phyloP scores from a whole-genome alignment of 2,888 invertebrate species.

The Mythimna lalbum region DNA sequence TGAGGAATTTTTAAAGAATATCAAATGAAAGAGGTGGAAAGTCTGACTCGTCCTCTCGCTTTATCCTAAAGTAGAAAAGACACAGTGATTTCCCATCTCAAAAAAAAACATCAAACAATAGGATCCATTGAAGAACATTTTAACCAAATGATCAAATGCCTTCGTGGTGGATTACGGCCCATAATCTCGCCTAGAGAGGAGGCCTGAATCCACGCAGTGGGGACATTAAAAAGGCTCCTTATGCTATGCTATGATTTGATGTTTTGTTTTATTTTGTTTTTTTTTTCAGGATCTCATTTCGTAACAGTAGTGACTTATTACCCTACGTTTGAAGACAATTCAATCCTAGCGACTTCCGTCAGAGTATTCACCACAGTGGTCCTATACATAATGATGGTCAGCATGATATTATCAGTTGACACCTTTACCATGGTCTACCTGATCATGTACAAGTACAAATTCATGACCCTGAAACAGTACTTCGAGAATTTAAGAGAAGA shows the following conservation, averaged over 20 bases:
- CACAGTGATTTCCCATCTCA: too few species aligned
- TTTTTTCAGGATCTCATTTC: constrained; percentile 81
- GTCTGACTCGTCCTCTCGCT: too few species aligned
- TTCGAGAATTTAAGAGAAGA: constrained; percentile 77
- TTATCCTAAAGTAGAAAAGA: too few species aligned
- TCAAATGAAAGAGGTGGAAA: too few species aligned
- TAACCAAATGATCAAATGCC: background rate
- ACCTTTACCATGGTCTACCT: constrained; percentile 78
- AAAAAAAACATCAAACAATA: too few species aligned
- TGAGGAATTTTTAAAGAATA: too few species aligned
- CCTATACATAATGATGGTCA: constrained; percentile 75
- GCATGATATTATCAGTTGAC: constrained; percentile 83
- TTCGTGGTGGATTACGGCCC: too few species aligned
- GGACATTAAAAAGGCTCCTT: too few species aligned
- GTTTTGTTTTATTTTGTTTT: background rate
- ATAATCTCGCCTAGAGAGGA: too few species aligned
- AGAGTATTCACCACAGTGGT: constrained; percentile 75
- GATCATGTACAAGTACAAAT: constrained; percentile 85
- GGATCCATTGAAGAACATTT: background rate
- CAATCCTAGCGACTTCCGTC: constrained; percentile 69
- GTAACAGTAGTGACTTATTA: constrained; percentile 84
- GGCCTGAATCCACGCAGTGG: too few species aligned
- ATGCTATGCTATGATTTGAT: too few species aligned
- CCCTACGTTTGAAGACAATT: constrained; percentile 78
- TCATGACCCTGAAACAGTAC: constrained; percentile 81